Percentiles rank a stretch among this genome's conserved stretches.
Conservation (phyloP, 2,888 invertebrate genomes). For the Lamproptera curius region DNA sequence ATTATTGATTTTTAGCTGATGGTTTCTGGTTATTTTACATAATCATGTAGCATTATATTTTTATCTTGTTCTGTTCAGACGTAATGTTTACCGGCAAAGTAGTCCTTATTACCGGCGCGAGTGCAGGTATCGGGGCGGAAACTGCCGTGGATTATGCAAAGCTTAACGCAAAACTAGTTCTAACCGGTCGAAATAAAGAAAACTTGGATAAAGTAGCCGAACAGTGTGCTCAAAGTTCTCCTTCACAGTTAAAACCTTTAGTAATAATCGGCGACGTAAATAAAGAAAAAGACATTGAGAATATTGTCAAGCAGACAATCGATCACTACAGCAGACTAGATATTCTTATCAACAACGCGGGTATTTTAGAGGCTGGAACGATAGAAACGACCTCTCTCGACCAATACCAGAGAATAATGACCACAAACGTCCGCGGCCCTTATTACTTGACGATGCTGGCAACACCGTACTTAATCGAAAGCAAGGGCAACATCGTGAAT, state of each 20-base stretch:
- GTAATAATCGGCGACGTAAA: constrained; percentile 81
- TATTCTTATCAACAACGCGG: constrained; percentile 92
- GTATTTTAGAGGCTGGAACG: constrained; percentile 86
- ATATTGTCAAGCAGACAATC: constrained; percentile 82
- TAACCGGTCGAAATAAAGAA: constrained; percentile 83
- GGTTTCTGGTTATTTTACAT: no score
- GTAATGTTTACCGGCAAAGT: constrained; percentile 78
- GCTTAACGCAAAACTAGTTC: constrained; percentile 79
- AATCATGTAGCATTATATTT: neutral
- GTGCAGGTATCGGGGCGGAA: constrained; percentile 87
- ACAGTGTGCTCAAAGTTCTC: constrained; percentile 69
- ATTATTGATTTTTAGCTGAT: no score
- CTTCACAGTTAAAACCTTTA: constrained; percentile 63
- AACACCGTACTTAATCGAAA: constrained; percentile 87
- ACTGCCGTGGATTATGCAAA: constrained; percentile 83
- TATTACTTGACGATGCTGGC: constrained; percentile 90
- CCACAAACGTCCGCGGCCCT: constrained; percentile 88
- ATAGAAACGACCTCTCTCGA: constrained; percentile 90
- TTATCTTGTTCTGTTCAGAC: neutral
- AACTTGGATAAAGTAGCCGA: constrained; percentile 81
- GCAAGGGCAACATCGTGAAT: constrained; percentile 93
- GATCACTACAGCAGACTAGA: constrained; percentile 83
- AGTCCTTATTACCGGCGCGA: constrained; percentile 82
- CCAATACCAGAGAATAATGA: constrained; percentile 92
- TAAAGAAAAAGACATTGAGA: constrained; percentile 81